Conservation (phyloP, 2,113 vertebrate species). For the Sylvia atricapilla region DNA sequence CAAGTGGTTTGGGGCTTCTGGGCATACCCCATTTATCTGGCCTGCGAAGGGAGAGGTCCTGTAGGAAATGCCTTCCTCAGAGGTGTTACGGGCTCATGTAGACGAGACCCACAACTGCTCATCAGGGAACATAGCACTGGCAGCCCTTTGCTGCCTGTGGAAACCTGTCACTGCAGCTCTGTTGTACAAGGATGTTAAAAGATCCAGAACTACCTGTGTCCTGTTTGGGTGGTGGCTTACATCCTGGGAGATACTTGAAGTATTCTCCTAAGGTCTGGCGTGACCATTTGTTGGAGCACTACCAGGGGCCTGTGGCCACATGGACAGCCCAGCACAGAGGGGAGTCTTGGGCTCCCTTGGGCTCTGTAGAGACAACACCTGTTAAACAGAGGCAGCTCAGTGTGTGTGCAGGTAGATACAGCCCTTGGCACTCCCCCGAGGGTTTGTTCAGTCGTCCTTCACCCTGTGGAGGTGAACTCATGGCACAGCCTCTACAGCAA, state of each 20-base stretch:
- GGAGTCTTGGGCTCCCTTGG: not conserved
- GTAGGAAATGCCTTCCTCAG: not conserved
- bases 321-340: not conserved
- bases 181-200: not conserved
- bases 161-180: not conserved
- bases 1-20: not conserved
- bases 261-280: not conserved
- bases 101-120: not conserved
- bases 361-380: not conserved
- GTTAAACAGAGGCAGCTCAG: not conserved
- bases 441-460: not conserved
- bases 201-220: not conserved
- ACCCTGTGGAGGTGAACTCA: not conserved
- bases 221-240: not conserved
- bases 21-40: not conserved
- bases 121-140: rapidly evolving
- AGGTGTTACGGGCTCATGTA: rapidly evolving
- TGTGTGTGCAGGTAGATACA: not conserved
- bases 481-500: not conserved
- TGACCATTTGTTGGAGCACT: rapidly evolving
- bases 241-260: not conserved
- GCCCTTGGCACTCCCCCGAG: rapidly evolving
- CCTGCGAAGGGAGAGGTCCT: not conserved
- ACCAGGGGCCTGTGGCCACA: rapidly evolving
- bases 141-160: not conserved